A percentile compares a stretch with the other conserved stretches of the same genome.
phyloP scores from a whole-genome alignment of 1,140 invertebrate species.

The Camponotus floridanus region DNA sequence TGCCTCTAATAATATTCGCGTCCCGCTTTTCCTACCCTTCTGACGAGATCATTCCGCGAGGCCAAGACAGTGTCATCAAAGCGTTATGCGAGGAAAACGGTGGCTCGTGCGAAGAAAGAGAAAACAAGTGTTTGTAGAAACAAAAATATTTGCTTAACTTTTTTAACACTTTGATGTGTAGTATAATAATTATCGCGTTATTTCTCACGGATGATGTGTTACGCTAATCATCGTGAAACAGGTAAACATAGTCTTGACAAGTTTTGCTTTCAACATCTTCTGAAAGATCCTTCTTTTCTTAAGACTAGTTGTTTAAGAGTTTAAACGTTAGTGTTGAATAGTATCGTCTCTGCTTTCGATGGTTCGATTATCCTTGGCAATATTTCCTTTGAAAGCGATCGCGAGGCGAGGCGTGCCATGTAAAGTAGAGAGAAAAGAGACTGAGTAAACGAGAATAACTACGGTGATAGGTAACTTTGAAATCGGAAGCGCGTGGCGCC shows the following conservation, averaged over 20 bases:
- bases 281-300: constrained; percentile 30
- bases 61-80: neutral
- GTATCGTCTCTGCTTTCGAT: constrained; percentile 50
- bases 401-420: constrained; percentile 52
- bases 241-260: constrained; percentile 49
- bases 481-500: constrained; percentile 63
- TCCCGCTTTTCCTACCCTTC: constrained; percentile 15
- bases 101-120: neutral
- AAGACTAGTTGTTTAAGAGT: constrained; percentile 20
- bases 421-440: constrained; percentile 62
- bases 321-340: constrained; percentile 50
- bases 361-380: constrained; percentile 16
- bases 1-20: constrained; percentile 28
- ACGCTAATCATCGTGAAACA: neutral
- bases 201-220: neutral
- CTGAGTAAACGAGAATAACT: constrained; percentile 70
- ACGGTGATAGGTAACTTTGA: constrained; percentile 72
- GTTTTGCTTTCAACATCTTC: constrained; percentile 49
- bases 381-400: constrained; percentile 68
- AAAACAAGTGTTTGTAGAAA: neutral
- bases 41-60: constrained; percentile 5
- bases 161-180: neutral
- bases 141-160: constrained; percentile 7
- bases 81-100: constrained; percentile 3
- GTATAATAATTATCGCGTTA: constrained; percentile 11